Evolutionary conservation across 2,113 vertebrate genomes (phyloP).

Genomic region (Pitta sordida): DNA sequence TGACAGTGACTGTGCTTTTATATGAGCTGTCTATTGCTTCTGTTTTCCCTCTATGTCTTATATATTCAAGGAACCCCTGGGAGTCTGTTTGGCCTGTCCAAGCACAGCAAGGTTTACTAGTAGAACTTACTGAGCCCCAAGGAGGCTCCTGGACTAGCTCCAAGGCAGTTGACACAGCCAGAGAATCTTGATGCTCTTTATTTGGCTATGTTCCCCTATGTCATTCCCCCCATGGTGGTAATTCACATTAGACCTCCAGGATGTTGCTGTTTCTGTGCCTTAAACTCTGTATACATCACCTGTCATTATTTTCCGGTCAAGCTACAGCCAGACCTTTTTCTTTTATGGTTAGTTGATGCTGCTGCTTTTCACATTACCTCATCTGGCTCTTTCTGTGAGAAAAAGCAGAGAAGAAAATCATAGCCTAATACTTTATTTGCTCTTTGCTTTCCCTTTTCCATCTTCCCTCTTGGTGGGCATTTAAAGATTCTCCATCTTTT

Average conservation of each 20-base stretch:
- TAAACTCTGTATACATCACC: conserved; percentile 18
- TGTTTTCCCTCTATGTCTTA: conserved; percentile 2
- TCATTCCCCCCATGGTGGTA: background rate
- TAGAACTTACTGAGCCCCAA: conserved; percentile 30
- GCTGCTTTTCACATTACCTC: conserved; percentile 45
- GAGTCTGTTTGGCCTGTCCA: conserved; percentile 35
- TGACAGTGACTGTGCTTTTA: conserved; percentile 21
- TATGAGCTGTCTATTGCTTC: background rate
- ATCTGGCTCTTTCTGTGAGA: conserved; percentile 28
- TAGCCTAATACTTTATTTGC: background rate
- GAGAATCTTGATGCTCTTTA: conserved; percentile 33
- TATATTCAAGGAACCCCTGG: background rate
- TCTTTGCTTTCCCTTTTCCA: background rate
- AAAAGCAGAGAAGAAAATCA: conserved; percentile 21
- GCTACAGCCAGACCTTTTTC: conserved; percentile 14
- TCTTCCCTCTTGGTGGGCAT: background rate
- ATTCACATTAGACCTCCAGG: conserved; percentile 42
- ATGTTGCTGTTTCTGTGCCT: conserved; percentile 18
- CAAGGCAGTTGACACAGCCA: conserved; percentile 38
- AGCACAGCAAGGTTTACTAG: conserved; percentile 22
- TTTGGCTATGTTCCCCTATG: conserved; percentile 1
- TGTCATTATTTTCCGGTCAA: conserved; percentile 53
- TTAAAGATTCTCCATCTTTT: background rate
- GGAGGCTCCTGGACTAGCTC: conserved; percentile 30
- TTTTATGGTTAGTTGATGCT: conserved; percentile 42